Evolutionary conservation across 1,140 invertebrate genomes (phyloP), one percentile per base, ranked within the genome.

Genomic region (Formica selysi): DNA sequence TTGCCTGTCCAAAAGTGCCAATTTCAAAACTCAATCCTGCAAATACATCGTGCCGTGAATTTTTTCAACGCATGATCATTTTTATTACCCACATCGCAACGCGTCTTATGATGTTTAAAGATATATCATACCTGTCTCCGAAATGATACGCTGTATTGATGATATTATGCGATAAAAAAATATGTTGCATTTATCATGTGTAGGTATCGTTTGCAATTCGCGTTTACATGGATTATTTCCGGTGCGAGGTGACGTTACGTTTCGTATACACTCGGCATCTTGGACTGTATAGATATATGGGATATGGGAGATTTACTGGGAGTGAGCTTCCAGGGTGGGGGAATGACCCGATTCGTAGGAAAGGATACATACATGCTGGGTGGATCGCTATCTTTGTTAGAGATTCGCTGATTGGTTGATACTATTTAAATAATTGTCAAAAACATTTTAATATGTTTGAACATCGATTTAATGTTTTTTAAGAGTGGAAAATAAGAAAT

Each of bases 101-200:
- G 59, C 26, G 44, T 26, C 10, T 64, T 41, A 11, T 11, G 44
- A 78, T 29, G n/a, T 29, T 86, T 83, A 88, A 80, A 76, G 19
- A 79, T 89, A 41, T 83, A 64, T 74, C 87, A 32, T 90, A 90
- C 85, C 87, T 90, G 78, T 22, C 29, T 83, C 22, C 7, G 26
- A 79, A 78, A 89, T n/a, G 36, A 84, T 48, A 84, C 68, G 54
- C 86, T 78, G 13, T 86, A 51, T 51, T 51, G 48, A 51, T 89
- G 59, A 83, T 51, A 51, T 86, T 83, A 65, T 73, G 48, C 57
- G 76, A 81, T 64, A 89, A 62, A 81, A 76, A 86, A 81, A 76
- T 74, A 57, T 32, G n/a, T 76, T 86, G 88, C 41, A 59, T 38
- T 89, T 89, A 89, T 86, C 88, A 86, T 89, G 57, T 86, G 57